A percentile compares a stretch with the other conserved stretches of the same genome.
Conservation (phyloP, 2,113 vertebrate genomes). For the Syngnathus floridae region DNA sequence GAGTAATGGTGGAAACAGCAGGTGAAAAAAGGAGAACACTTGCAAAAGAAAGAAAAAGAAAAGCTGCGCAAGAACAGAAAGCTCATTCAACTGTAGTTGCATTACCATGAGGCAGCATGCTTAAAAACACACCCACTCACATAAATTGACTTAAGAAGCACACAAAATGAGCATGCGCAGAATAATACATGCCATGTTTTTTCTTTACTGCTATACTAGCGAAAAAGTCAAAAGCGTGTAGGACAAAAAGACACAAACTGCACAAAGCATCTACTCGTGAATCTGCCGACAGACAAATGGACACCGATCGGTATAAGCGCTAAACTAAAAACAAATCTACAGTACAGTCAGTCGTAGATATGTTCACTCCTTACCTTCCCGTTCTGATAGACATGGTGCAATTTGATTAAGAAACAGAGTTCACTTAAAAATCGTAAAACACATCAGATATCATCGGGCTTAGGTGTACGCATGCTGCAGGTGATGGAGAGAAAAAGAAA, state of each 20-base stretch:
- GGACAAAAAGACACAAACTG: slow-evolving; percentile 18
- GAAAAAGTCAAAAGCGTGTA: slow-evolving; percentile 8
- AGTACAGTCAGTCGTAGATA: slow-evolving; percentile 25
- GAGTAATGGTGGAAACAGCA: slow-evolving; percentile 10
- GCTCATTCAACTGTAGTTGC: slow-evolving; percentile 33
- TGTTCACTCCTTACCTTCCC: slow-evolving; percentile 73
- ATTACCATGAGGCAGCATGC: slow-evolving; percentile 32
- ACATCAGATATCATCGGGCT: slow-evolving; percentile 35
- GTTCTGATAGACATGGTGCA: slow-evolving; percentile 74
- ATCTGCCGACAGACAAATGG: slow-evolving; percentile 39
- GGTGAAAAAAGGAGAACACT: background rate
- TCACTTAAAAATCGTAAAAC: slow-evolving; percentile 61
- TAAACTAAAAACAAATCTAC: slow-evolving; percentile 25
- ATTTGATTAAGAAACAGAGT: slow-evolving; percentile 73
- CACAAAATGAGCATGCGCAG: slow-evolving; percentile 16
- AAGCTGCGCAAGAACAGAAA: slow-evolving; percentile 17
- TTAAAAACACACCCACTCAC: slow-evolving; percentile 22
- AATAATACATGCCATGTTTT: slow-evolving; percentile 30
- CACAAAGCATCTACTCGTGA: slow-evolving; percentile 35
- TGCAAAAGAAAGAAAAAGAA: slow-evolving; percentile 5
- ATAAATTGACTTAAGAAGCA: slow-evolving; percentile 12
- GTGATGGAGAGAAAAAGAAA: slow-evolving; percentile 24
- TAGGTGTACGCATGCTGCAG: slow-evolving; percentile 31
- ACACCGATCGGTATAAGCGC: slow-evolving; percentile 27
- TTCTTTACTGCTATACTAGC: slow-evolving; percentile 23